Percentiles rank a stretch among this genome's conserved stretches.
Evolutionary conservation across 2,888 invertebrate genomes (phyloP).

Genomic region (Lycia hirtaria): DNA sequence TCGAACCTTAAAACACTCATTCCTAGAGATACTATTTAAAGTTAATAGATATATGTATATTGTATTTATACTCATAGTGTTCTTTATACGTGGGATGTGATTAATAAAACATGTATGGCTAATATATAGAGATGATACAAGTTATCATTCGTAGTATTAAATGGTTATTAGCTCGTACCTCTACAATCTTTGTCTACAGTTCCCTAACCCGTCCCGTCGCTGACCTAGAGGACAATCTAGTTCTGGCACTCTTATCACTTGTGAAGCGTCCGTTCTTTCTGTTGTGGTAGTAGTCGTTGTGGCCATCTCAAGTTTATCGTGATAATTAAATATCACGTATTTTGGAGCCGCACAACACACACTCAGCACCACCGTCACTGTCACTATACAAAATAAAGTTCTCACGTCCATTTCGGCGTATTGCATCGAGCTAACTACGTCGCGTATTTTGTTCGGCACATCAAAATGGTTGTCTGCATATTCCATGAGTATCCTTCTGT

Average conservation of each 20-base stretch:
- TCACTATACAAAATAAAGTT: conserved; percentile 50
- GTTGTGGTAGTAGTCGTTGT: conserved; percentile 39
- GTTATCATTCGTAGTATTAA: no score
- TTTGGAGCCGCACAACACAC: conserved; percentile 28
- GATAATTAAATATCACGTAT: conserved; percentile 47
- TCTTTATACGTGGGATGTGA: no score
- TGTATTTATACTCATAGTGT: no score
- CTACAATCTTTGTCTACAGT: conserved; percentile 61
- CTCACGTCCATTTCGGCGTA: conserved; percentile 65
- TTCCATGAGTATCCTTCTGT: conserved; percentile 63
- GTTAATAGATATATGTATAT: no score
- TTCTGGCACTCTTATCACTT: conserved; percentile 69
- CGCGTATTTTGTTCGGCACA: conserved; percentile 28
- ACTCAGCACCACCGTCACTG: conserved; percentile 48
- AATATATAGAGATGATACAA: no score
- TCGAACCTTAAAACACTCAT: no score
- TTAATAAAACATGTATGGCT: no score
- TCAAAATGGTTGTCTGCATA: conserved; percentile 71
- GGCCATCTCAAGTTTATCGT: conserved; percentile 44
- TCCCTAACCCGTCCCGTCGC: conserved; percentile 58
- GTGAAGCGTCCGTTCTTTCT: conserved; percentile 49
- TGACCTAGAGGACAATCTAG: conserved; percentile 58
- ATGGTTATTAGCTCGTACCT: conserved; percentile 34
- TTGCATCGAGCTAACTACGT: conserved; percentile 52
- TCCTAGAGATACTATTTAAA: no score